These are phyloP conservation scores for Emberiza fucata DNA, from an alignment of 2,113 vertebrate genomes.

Conservation along the genomic window DNA sequence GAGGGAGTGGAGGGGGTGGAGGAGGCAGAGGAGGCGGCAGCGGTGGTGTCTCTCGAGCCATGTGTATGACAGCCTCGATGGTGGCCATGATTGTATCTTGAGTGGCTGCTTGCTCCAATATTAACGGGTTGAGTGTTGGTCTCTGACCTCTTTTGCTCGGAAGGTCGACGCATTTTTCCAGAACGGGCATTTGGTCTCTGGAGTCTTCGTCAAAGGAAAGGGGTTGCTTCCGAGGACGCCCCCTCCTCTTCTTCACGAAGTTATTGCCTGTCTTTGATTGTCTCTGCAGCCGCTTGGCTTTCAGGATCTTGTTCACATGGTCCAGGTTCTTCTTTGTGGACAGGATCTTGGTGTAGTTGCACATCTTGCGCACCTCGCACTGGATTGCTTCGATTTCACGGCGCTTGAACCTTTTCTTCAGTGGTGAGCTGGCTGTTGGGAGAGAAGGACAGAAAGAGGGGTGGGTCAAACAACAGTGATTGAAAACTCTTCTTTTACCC, in stretches of 20 bases:
- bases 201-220: constrained; percentile 78
- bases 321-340: constrained; percentile 96
- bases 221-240: constrained; percentile 91
- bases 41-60: constrained; percentile 81
- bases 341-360: constrained; percentile 89
- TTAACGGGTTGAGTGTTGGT: constrained; percentile 77
- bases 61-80: constrained; percentile 94
- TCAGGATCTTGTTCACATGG: constrained; percentile 98
- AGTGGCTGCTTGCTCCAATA: constrained; percentile 76
- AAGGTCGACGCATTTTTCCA: constrained; percentile 93
- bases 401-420: constrained; percentile 87
- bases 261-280: constrained; percentile 99
- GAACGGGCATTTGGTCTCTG: constrained; percentile 91
- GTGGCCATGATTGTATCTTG: constrained; percentile 92
- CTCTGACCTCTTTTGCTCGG: constrained; percentile 85
- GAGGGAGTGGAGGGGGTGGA: background rate
- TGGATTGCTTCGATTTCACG: constrained; percentile 92
- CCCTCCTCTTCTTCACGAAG: constrained; percentile 91
- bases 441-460: constrained; percentile 9
- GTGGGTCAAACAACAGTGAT: background rate
- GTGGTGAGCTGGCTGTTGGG: constrained; percentile 71
- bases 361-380: constrained; percentile 92
- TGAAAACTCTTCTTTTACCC: background rate
- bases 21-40: constrained; percentile 29
- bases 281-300: constrained; percentile 97